Percentiles rank a stretch among this genome's conserved stretches.
Evolutionary conservation across 1,140 invertebrate genomes (phyloP).

Genomic region (Eueides isabella): DNA sequence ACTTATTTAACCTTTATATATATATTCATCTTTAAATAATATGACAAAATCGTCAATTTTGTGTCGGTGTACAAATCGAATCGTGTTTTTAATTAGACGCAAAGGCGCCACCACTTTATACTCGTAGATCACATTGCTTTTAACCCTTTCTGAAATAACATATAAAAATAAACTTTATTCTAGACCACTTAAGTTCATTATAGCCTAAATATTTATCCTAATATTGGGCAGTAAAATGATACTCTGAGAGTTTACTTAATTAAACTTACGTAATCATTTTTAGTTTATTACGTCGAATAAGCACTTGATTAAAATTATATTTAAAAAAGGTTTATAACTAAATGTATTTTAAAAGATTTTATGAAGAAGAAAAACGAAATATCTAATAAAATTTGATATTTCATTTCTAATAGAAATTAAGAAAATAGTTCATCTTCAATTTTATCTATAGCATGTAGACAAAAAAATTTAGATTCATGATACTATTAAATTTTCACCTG

Average conservation of each 20-base stretch:
- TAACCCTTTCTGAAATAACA: neutral
- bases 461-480: too few relatives aligned
- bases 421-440: too few relatives aligned
- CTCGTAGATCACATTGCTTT: conserved; percentile 30
- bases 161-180: conserved; percentile 16
- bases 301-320: neutral
- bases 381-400: too few relatives aligned
- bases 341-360: neutral
- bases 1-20: too few relatives aligned
- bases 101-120: conserved; percentile 37
- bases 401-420: too few relatives aligned
- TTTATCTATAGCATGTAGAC: too few relatives aligned
- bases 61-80: conserved; percentile 49
- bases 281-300: neutral
- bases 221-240: conserved; percentile 12
- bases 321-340: neutral
- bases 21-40: neutral
- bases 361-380: too few relatives aligned
- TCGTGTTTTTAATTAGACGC: conserved; percentile 57
- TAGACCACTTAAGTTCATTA: neutral
- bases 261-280: neutral
- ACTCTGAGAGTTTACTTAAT: neutral
- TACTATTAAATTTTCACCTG: too few relatives aligned
- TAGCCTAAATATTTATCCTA: neutral
- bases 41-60: conserved; percentile 13